These are phyloP conservation scores for Leptodirus hochenwartii DNA, from an alignment of 2,888 invertebrate species.

Conservation along the genomic window DNA sequence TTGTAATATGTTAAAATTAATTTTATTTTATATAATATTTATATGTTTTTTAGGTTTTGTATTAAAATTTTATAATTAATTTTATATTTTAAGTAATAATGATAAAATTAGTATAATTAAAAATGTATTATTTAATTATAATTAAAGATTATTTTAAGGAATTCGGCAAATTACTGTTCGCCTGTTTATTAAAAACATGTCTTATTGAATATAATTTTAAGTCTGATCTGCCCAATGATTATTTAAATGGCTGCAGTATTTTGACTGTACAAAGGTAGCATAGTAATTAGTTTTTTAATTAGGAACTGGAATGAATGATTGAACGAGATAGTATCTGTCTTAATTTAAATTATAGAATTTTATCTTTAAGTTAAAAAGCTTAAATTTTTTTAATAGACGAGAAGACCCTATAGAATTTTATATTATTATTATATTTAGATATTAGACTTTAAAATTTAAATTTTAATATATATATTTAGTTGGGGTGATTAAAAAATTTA, in stretches of 20 bases:
- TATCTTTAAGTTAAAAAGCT: constrained; percentile 45
- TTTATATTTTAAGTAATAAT: constrained; percentile 29
- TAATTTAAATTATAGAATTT: constrained; percentile 35
- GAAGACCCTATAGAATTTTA: constrained; percentile 65
- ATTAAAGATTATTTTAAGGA: constrained; percentile 31
- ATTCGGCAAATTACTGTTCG: constrained; percentile 31
- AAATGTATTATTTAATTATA: constrained; percentile 18
- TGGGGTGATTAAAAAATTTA: constrained; percentile 47
- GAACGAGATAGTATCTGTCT: constrained; percentile 45
- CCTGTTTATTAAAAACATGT: constrained; percentile 67
- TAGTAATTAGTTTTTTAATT: constrained; percentile 68
- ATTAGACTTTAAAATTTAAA: constrained; percentile 23
- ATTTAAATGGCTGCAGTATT: constrained; percentile 60
- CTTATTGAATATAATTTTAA: constrained; percentile 43
- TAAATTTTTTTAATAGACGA: constrained; percentile 48
- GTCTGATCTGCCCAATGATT: constrained; percentile 56
- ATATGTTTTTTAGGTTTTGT: constrained; percentile 26
- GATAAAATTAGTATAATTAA: constrained; percentile 37
- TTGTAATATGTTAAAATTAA: constrained; percentile 27
- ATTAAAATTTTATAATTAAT: constrained; percentile 28
- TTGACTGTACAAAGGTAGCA: constrained; percentile 68
- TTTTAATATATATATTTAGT: constrained; percentile 31
- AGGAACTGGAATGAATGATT: constrained; percentile 60
- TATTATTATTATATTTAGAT: constrained; percentile 21
- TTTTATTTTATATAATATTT: constrained; percentile 29